These are phyloP conservation scores for Papilio polytes DNA, from an alignment of 1,140 invertebrate species.

Conservation along the genomic window DNA sequence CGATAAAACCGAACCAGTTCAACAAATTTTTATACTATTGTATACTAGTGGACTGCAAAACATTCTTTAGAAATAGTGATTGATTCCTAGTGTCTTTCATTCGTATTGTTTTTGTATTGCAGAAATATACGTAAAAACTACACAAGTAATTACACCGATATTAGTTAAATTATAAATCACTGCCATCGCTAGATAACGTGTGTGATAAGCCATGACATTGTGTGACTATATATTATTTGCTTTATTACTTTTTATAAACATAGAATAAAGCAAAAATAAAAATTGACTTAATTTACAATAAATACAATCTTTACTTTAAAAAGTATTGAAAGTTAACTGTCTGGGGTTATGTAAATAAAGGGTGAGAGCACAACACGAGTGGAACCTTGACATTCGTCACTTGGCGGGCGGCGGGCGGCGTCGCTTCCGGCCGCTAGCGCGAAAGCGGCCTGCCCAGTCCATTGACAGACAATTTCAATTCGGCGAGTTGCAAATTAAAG, in stretches of 20 bases:
- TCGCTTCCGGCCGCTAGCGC: slow-evolving; percentile 63
- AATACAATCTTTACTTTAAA: background rate
- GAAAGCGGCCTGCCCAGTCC: slow-evolving; percentile 64
- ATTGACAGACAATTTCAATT: slow-evolving; percentile 56
- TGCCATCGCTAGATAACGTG: background rate
- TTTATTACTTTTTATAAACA: background rate
- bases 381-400: slow-evolving; percentile 77
- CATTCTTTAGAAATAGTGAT: background rate
- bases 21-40: background rate
- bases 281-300: background rate
- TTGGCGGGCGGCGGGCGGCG: slow-evolving; percentile 48
- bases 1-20: background rate
- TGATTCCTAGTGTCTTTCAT: background rate
- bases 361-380: slow-evolving; percentile 38
- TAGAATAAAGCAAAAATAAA: background rate
- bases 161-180: background rate
- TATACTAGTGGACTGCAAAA: background rate
- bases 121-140: background rate
- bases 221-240: background rate
- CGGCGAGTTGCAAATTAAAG: slow-evolving; percentile 37
- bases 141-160: background rate
- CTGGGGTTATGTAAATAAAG: slow-evolving; percentile 27
- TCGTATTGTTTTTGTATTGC: background rate
- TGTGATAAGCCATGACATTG: background rate
- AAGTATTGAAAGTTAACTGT: background rate